Evolutionary conservation across 2,888 invertebrate genomes (phyloP).

Genomic region (Agrotis ipsilon): DNA sequence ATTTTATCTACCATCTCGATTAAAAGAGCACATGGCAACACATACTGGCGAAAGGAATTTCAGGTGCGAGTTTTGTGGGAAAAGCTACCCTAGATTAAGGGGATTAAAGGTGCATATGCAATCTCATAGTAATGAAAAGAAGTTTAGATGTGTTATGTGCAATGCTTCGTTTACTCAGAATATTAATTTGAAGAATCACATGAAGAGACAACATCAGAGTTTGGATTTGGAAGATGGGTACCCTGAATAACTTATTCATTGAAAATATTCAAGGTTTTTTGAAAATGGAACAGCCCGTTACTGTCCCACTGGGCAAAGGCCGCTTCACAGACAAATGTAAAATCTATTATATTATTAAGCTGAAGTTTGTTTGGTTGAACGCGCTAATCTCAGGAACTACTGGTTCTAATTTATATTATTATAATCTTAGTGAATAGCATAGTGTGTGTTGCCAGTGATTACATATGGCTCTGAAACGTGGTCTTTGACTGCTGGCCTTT

Average conservation of each 20-base stretch:
- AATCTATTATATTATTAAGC: too few species aligned
- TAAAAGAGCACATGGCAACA: slow-evolving; percentile 86
- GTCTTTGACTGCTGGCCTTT: too few species aligned
- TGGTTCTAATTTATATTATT: too few species aligned
- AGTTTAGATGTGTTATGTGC: slow-evolving; percentile 89
- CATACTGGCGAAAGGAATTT: slow-evolving; percentile 87
- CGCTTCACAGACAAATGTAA: too few species aligned
- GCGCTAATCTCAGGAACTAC: too few species aligned
- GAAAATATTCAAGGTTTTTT: too few species aligned
- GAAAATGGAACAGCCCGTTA: too few species aligned
- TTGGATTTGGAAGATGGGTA: slow-evolving; percentile 68
- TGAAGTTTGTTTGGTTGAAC: too few species aligned
- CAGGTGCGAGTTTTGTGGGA: slow-evolving; percentile 84
- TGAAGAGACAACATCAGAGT: slow-evolving; percentile 85
- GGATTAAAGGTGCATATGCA: slow-evolving; percentile 90
- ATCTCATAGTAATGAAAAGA: slow-evolving; percentile 89
- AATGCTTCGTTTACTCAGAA: slow-evolving; percentile 90
- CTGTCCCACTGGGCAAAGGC: too few species aligned
- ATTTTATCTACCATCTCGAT: slow-evolving; percentile 85
- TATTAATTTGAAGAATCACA: slow-evolving; percentile 90
- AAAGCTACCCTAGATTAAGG: slow-evolving; percentile 82
- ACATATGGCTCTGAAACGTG: too few species aligned
- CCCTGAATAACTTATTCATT: slow-evolving; percentile 43
- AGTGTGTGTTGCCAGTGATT: too few species aligned
- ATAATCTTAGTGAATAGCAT: too few species aligned